Conservation (phyloP, 1,140 invertebrate genomes). For the Ceratosolen fusciceps region DNA sequence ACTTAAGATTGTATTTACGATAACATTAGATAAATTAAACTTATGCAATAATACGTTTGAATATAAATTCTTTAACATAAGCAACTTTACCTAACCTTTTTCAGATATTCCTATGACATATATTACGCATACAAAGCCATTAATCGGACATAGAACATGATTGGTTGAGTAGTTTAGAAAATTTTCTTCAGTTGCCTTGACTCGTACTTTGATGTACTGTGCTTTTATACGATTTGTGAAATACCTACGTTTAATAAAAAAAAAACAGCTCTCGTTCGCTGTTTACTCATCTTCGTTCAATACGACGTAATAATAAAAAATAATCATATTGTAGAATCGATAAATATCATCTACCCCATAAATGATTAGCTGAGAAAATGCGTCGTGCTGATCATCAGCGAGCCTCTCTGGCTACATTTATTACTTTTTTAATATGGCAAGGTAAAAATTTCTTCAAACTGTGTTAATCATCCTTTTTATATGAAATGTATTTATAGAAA, state of each 20-base stretch:
- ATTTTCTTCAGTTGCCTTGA: neutral
- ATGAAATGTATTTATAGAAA: neutral
- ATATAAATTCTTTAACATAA: neutral
- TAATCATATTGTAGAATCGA: neutral
- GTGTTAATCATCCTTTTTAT: neutral
- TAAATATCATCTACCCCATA: conserved; percentile 2
- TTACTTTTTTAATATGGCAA: conserved; percentile 16
- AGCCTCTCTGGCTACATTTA: conserved; percentile 20
- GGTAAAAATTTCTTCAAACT: neutral
- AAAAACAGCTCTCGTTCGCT: neutral
- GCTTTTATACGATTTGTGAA: conserved; percentile 23
- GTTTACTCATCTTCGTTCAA: neutral
- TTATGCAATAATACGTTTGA: too few relatives aligned
- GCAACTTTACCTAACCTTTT: neutral
- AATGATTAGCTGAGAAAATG: conserved; percentile 48
- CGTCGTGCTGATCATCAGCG: conserved; percentile 24
- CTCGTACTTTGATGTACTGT: neutral
- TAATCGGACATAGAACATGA: neutral
- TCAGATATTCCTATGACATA: neutral
- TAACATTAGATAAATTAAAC: too few relatives aligned
- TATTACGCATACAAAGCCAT: neutral
- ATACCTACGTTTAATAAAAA: neutral
- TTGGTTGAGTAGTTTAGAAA: neutral
- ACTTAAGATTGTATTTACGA: too few relatives aligned
- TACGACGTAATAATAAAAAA: conserved; percentile 1